Conservation (phyloP, 2,888 invertebrate genomes). For the Blastobasis adustella region DNA sequence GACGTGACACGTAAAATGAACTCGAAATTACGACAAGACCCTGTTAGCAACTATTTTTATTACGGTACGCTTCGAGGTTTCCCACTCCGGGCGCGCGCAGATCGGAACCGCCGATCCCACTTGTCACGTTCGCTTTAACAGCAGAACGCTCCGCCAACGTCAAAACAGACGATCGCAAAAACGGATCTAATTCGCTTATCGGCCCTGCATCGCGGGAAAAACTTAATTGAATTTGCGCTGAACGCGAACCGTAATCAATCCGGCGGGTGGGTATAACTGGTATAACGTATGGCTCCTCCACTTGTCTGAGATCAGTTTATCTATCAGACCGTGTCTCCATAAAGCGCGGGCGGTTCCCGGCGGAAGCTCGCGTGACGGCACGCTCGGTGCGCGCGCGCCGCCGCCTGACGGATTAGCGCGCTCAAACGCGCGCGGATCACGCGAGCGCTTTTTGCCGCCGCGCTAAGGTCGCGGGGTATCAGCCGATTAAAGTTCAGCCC, state of each 20-base stretch:
- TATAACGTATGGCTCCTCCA: constrained; percentile 12
- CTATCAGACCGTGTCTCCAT: constrained; percentile 37
- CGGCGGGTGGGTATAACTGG: constrained; percentile 1
- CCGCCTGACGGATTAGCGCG: constrained; percentile 43
- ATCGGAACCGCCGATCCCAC: no score
- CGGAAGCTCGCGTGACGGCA: constrained; percentile 48
- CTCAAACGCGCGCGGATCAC: constrained; percentile 35
- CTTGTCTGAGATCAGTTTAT: constrained; percentile 29
- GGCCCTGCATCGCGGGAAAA: constrained; percentile 1
- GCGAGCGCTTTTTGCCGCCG: constrained; percentile 28
- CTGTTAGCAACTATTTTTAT: no score
- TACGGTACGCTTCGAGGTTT: no score
- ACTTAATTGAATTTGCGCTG: constrained; percentile 13
- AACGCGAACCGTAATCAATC: constrained; percentile 19
- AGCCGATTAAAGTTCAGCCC: constrained; percentile 1
- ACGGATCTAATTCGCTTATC: background rate
- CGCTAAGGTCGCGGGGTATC: constrained; percentile 16
- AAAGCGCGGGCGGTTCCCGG: constrained; percentile 18
- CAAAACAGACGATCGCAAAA: background rate
- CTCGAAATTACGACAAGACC: no score
- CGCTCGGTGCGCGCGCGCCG: constrained; percentile 35
- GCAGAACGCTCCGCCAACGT: no score
- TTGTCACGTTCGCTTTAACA: no score
- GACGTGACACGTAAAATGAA: no score
- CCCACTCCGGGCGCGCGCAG: no score